A percentile compares a stretch with the other conserved stretches of the same genome.
Conservation (phyloP, 2,113 vertebrate genomes). For the Geothlypis trichas region DNA sequence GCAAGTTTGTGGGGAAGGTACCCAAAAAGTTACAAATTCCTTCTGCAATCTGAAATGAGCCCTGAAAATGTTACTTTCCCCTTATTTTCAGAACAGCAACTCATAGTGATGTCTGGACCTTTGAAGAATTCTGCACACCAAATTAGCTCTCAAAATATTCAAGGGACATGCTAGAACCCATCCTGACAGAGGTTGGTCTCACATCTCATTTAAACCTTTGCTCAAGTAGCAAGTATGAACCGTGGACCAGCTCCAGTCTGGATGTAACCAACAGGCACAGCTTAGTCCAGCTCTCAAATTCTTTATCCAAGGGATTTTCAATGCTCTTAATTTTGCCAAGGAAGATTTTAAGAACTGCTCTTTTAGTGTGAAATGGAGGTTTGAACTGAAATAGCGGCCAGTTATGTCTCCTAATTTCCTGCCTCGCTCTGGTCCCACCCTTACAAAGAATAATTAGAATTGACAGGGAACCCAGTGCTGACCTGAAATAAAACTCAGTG, state of each 20-base stretch:
- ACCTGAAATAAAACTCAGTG: neutral
- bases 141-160: neutral
- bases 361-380: neutral
- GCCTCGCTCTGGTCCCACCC: neutral
- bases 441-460: neutral
- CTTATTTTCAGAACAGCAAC: neutral
- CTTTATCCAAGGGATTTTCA: neutral
- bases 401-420: neutral
- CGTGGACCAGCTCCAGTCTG: neutral
- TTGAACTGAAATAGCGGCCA: neutral
- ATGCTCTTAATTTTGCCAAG: neutral
- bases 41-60: neutral
- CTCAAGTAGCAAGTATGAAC: neutral
- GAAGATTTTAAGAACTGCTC: neutral
- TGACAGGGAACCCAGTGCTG: neutral
- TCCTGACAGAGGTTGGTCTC: neutral
- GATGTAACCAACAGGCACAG: neutral
- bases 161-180: rapidly evolving
- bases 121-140: neutral
- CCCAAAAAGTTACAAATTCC: neutral
- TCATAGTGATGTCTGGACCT: neutral
- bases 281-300: neutral
- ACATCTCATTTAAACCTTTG: neutral
- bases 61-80: neutral
- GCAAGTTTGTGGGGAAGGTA: neutral